Evolutionary conservation across 2,113 vertebrate genomes (phyloP).

Genomic region (Hucho hucho): DNA sequence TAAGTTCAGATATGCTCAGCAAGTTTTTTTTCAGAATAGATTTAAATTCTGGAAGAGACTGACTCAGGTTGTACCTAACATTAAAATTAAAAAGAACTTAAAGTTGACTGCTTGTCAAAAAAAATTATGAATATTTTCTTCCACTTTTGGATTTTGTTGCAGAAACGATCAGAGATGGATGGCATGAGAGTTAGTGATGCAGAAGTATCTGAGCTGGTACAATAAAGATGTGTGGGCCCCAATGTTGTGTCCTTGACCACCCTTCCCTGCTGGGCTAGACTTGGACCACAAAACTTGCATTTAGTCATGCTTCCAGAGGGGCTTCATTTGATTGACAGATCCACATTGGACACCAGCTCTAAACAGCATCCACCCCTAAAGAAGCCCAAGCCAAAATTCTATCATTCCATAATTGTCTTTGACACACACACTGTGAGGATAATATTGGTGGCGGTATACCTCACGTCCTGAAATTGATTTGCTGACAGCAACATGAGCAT

Average conservation of each 20-base stretch:
- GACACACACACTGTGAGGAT: slow-evolving; percentile 11
- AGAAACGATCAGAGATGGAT: too few species aligned
- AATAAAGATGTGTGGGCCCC: not conserved
- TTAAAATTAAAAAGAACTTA: not conserved
- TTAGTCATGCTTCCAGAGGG: slow-evolving; percentile 56
- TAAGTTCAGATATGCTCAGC: not conserved
- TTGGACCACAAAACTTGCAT: slow-evolving; percentile 43
- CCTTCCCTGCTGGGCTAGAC: slow-evolving; percentile 28
- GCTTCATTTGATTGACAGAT: slow-evolving; percentile 52
- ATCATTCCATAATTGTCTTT: slow-evolving; percentile 4
- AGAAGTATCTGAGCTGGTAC: not conserved
- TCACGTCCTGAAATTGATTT: slow-evolving; percentile 33
- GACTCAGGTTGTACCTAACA: not conserved
- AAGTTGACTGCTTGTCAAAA: not conserved
- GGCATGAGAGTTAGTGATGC: not conserved
- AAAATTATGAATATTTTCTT: not conserved
- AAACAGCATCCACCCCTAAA: slow-evolving; percentile 30
- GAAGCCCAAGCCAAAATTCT: slow-evolving; percentile 36
- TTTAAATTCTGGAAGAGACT: not conserved
- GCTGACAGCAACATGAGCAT: slow-evolving; percentile 31
- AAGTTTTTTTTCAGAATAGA: too few species aligned
- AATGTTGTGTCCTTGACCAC: slow-evolving; percentile 3
- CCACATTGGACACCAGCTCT: slow-evolving; percentile 35
- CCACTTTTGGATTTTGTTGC: too few species aligned
- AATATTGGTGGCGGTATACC: slow-evolving; percentile 11